Percentiles rank a stretch among this genome's conserved stretches.
These are phyloP conservation scores for Manacus vitellinus DNA, from an alignment of 2,113 vertebrate genomes.

Conservation along the genomic window DNA sequence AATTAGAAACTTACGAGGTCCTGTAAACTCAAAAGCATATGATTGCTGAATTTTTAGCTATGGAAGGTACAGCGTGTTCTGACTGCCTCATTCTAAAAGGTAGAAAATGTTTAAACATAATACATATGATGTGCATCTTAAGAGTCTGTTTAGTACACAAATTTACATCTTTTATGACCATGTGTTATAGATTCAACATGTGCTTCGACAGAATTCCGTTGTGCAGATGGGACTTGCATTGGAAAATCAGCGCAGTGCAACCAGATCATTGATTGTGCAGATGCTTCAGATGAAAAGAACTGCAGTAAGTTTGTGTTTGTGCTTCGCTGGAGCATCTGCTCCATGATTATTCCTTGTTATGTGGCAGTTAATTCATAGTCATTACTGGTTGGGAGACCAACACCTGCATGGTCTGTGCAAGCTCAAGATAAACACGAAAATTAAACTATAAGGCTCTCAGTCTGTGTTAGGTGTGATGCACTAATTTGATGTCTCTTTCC, in stretches of 20 bases:
- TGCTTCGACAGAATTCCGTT: constrained; percentile 84
- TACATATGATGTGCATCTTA: background rate
- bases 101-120: background rate
- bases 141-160: background rate
- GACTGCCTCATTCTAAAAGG: background rate
- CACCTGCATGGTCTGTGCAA: background rate
- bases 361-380: background rate
- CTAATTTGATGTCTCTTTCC: constrained; percentile 45
- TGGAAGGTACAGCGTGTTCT: background rate
- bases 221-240: constrained; percentile 89
- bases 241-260: constrained; percentile 90
- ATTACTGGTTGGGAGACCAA: background rate
- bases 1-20: background rate
- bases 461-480: background rate
- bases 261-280: constrained; percentile 93
- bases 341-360: constrained; percentile 13
- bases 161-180: background rate
- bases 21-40: background rate
- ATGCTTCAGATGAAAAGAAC: constrained; percentile 93
- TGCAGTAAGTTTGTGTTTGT: constrained; percentile 85
- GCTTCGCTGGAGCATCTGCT: background rate
- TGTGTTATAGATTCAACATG: constrained; percentile 83
- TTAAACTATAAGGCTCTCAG: fast-evolving
- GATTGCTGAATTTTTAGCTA: background rate
- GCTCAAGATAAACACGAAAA: background rate